Evolutionary conservation across 2,113 vertebrate species (phyloP).

Genomic region (Leucopsar rothschildi): DNA sequence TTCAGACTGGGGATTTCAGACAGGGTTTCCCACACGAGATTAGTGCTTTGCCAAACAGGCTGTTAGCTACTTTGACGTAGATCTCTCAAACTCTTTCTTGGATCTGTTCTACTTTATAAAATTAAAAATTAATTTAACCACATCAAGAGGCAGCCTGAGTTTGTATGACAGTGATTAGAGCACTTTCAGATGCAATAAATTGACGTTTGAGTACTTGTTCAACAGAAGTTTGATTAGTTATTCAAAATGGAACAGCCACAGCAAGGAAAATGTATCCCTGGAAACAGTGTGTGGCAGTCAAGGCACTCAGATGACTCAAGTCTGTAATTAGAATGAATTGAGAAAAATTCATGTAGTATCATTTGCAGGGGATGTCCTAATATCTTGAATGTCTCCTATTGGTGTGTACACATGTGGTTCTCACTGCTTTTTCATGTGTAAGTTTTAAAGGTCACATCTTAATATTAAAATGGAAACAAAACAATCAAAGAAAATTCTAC

Average conservation of each 20-base stretch:
- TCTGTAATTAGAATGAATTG: not conserved
- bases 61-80: fast-evolving
- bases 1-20: not conserved
- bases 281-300: not conserved
- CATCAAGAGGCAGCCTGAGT: not conserved
- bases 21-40: not conserved
- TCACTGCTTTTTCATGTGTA: not conserved
- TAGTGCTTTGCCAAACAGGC: not conserved
- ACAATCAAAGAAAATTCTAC: not conserved
- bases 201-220: not conserved
- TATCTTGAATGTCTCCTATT: not conserved
- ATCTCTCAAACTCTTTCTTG: not conserved
- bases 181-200: not conserved
- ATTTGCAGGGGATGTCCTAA: not conserved
- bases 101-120: not conserved
- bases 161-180: conserved; percentile 10
- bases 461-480: not conserved
- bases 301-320: not conserved
- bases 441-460: not conserved
- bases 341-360: not conserved
- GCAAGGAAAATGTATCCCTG: not conserved
- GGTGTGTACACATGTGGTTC: not conserved
- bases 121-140: conserved; percentile 6
- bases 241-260: conserved; percentile 30
- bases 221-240: conserved; percentile 30